These are phyloP conservation scores for Phenganax subtilis DNA, from an alignment of 92 coral and sea anemone species.

Conservation along the genomic window DNA sequence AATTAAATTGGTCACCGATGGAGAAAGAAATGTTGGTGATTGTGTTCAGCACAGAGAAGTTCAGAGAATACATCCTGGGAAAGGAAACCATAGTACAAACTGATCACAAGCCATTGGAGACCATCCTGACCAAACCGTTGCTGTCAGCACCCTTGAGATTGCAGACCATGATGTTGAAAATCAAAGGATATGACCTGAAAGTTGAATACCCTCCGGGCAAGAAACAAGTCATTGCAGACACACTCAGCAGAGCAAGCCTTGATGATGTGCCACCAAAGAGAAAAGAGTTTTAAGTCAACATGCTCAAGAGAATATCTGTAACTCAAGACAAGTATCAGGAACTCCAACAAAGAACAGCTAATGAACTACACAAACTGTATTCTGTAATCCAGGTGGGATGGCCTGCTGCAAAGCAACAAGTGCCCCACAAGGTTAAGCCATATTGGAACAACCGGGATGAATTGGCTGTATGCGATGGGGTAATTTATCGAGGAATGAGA, in stretches of 20 bases:
- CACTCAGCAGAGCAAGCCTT: slow-evolving; percentile 54
- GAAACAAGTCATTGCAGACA: slow-evolving; percentile 47
- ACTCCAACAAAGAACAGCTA: slow-evolving; percentile 51
- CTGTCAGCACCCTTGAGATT: slow-evolving; percentile 31
- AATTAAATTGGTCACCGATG: slow-evolving; percentile 47
- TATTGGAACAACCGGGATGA: slow-evolving; percentile 51
- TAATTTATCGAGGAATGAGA: slow-evolving; percentile 36
- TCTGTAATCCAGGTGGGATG: neutral
- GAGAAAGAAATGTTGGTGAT: slow-evolving; percentile 56
- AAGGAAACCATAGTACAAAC: slow-evolving; percentile 45
- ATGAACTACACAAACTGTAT: slow-evolving; percentile 39
- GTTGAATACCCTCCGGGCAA: slow-evolving; percentile 57
- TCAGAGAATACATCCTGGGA: slow-evolving; percentile 57
- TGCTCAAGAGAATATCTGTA: slow-evolving; percentile 54
- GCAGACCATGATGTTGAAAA: slow-evolving; percentile 42
- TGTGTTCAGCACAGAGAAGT: slow-evolving; percentile 46
- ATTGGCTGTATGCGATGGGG: slow-evolving; percentile 36
- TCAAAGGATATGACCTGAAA: slow-evolving; percentile 45
- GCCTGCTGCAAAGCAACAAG: neutral
- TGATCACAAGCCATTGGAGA: slow-evolving; percentile 55
- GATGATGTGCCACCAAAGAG: slow-evolving; percentile 49
- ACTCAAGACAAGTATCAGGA: slow-evolving; percentile 46
- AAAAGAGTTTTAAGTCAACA: slow-evolving; percentile 40
- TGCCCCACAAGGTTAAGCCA: slow-evolving; percentile 43
- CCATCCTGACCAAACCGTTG: slow-evolving; percentile 23